These are phyloP conservation scores for Dryoscopus gambensis DNA, from an alignment of 2,113 vertebrate species.

Conservation along the genomic window DNA sequence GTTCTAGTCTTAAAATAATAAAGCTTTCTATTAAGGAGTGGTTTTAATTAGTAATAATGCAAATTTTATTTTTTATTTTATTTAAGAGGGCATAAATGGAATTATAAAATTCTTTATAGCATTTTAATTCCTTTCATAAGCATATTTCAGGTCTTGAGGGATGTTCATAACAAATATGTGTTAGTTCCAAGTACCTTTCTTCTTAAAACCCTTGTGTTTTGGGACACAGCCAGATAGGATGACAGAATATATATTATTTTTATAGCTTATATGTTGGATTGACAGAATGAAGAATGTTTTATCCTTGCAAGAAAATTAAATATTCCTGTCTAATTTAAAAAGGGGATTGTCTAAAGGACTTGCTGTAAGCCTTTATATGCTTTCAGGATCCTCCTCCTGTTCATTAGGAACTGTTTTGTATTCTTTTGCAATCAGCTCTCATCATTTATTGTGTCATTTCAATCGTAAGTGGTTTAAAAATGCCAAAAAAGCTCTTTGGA, in stretches of 20 bases:
- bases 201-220: neutral
- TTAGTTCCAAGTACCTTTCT: neutral
- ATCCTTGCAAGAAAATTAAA: neutral
- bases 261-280: neutral
- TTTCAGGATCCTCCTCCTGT: neutral
- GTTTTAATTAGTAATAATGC: neutral
- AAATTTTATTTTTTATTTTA: neutral
- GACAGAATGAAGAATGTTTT: conserved; percentile 11
- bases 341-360: neutral
- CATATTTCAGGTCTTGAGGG: neutral
- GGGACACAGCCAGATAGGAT: neutral
- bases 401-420: neutral
- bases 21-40: neutral
- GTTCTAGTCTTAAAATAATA: neutral
- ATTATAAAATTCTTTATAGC: neutral
- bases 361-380: neutral
- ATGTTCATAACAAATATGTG: neutral
- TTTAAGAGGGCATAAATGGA: neutral
- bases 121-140: neutral
- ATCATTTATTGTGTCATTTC: neutral
- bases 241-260: conserved; percentile 37
- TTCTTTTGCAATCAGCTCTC: neutral
- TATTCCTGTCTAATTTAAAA: neutral
- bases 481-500: neutral
- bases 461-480: neutral